Evolutionary conservation across 23 tunicate species (phyloP).

Genomic region (Corella eumyota): DNA sequence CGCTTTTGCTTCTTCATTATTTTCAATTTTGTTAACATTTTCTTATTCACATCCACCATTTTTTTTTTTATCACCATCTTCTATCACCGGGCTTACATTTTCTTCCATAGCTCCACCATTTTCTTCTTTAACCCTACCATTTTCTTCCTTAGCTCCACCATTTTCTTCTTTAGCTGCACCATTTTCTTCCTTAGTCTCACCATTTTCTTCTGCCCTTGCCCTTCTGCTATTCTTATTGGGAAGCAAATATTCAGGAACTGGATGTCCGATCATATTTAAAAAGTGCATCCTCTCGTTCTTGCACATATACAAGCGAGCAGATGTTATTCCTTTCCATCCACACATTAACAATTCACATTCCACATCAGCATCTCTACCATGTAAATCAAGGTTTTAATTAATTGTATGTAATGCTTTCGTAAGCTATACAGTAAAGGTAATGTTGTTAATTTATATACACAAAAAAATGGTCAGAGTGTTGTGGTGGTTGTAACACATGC

Average conservation of each 20-base stretch:
- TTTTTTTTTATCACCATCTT: too few species aligned
- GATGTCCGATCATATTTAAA: slow-evolving; percentile 65
- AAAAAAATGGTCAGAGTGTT: background rate
- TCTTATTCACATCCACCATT: background rate
- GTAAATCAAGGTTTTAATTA: too few species aligned
- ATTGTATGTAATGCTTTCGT: background rate
- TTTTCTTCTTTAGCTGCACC: slow-evolving; percentile 3
- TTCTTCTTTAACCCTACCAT: background rate
- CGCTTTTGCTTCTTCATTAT: too few species aligned
- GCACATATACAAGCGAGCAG: slow-evolving; percentile 62
- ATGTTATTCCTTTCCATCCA: slow-evolving; percentile 76
- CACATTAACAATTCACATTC: slow-evolving; percentile 56
- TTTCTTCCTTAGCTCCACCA: background rate
- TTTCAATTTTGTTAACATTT: background rate
- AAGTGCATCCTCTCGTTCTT: slow-evolving; percentile 85
- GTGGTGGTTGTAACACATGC: background rate
- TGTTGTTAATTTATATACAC: background rate
- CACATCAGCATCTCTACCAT: slow-evolving; percentile 23
- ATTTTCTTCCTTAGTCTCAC: slow-evolving; percentile 2
- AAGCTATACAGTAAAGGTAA: background rate
- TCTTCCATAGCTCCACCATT: background rate
- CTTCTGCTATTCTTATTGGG: slow-evolving; percentile 62
- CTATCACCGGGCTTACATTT: too few species aligned
- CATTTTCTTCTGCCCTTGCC: slow-evolving; percentile 41
- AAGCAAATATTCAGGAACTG: slow-evolving; percentile 53